These are phyloP conservation scores for Echinometra lucunter DNA, from an alignment of 53 echinoderm and acorn worm genomes.

Conservation along the genomic window DNA sequence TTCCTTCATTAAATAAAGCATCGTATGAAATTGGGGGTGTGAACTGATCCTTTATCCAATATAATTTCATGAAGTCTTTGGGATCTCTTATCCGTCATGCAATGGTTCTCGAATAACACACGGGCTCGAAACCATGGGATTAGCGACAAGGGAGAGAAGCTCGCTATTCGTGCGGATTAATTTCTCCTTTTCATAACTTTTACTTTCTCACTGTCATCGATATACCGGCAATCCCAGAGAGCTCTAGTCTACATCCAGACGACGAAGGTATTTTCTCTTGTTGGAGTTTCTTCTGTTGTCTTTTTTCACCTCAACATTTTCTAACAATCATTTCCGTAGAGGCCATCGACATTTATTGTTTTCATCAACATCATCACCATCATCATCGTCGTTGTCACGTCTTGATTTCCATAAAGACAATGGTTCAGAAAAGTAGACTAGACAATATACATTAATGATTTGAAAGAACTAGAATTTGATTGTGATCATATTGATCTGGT, in stretches of 20 bases:
- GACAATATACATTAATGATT: neutral
- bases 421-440: too few species aligned
- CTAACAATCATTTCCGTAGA: neutral
- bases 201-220: constrained; percentile 42
- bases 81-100: constrained; percentile 60
- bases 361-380: too few species aligned
- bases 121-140: constrained; percentile 12
- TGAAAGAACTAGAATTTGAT: neutral
- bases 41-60: constrained; percentile 18
- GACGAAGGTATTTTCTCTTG: neutral
- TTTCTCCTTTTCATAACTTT: constrained; percentile 70
- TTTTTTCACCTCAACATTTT: neutral
- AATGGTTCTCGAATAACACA: constrained; percentile 30
- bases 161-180: constrained; percentile 58
- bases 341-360: too few species aligned
- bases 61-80: constrained; percentile 55
- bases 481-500: neutral
- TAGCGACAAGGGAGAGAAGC: constrained; percentile 1
- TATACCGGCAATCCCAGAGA: neutral
- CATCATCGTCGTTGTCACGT: too few species aligned
- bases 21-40: neutral
- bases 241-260: constrained; percentile 45
- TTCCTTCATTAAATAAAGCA: neutral
- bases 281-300: neutral
- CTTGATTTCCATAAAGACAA: too few species aligned